Evolutionary conservation across 2,888 invertebrate species (phyloP).

Genomic region (Andricus curvator): DNA sequence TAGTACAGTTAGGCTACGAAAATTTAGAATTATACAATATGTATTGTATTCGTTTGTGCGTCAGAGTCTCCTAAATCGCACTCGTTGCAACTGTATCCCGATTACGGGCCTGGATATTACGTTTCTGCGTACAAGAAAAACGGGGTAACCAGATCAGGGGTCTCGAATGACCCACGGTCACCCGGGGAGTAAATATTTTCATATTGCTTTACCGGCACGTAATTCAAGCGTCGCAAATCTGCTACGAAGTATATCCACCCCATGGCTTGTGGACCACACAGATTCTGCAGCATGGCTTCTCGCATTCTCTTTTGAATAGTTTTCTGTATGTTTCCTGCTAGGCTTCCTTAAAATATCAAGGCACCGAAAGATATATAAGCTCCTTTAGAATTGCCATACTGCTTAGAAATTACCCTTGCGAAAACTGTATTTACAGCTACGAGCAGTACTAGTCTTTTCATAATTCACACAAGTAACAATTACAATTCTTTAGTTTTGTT

Average conservation of each 20-base stretch:
- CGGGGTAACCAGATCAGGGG: constrained; percentile 74
- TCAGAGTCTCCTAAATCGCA: constrained; percentile 1
- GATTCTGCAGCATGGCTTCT: constrained; percentile 37
- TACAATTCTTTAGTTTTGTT: neutral
- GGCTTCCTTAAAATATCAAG: neutral
- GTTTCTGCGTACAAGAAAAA: constrained; percentile 64
- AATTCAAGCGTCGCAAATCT: constrained; percentile 73
- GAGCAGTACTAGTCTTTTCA: neutral
- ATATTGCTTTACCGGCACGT: constrained; percentile 74
- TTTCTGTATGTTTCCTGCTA: neutral
- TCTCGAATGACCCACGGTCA: constrained; percentile 75
- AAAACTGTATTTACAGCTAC: no score
- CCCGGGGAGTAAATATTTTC: constrained; percentile 76
- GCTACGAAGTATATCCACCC: constrained; percentile 53
- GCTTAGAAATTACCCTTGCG: no score
- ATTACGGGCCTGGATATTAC: constrained; percentile 65
- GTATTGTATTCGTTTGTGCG: neutral
- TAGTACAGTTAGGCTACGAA: no score
- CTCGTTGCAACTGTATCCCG: constrained; percentile 55
- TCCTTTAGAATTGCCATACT: neutral
- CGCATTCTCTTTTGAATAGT: neutral
- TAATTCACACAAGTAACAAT: neutral
- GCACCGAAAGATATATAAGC: neutral
- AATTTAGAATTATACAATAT: no score
- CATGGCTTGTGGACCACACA: constrained; percentile 58